Evolutionary conservation across 1,140 invertebrate genomes (phyloP).

Genomic region (Wiebesia pumilae): DNA sequence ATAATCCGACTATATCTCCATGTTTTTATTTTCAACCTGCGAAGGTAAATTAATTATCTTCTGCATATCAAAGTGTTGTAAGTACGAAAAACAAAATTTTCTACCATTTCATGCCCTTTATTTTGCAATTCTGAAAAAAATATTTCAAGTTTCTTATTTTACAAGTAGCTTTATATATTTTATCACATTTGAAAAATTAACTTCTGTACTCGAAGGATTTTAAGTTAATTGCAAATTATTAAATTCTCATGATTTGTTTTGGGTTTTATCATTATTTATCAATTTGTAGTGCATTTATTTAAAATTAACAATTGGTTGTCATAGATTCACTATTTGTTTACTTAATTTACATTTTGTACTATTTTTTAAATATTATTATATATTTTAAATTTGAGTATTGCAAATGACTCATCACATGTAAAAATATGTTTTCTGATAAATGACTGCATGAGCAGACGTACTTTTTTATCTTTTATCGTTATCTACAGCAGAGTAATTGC

Average conservation of each 20-base stretch:
- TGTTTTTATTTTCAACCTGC: neutral
- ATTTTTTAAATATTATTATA: too few relatives aligned
- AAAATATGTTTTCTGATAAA: too few relatives aligned
- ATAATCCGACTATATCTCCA: constrained; percentile 43
- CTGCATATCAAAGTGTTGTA: neutral
- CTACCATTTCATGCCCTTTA: neutral
- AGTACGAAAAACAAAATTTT: neutral
- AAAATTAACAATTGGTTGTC: neutral
- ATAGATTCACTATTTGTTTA: neutral
- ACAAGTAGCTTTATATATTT: neutral
- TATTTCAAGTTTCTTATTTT: neutral
- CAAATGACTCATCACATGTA: too few relatives aligned
- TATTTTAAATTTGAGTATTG: too few relatives aligned
- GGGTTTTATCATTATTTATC: neutral
- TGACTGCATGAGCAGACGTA: too few relatives aligned
- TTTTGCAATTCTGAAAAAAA: constrained; percentile 38
- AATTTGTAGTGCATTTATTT: neutral
- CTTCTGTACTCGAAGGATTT: neutral
- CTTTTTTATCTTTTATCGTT: too few relatives aligned
- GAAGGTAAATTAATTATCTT: constrained; percentile 5
- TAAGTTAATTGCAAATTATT: too few relatives aligned
- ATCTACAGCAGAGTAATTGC: too few relatives aligned
- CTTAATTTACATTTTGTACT: too few relatives aligned
- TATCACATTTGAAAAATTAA: neutral
- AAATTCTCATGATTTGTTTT: neutral